Evolutionary conservation across 1,140 invertebrate genomes (phyloP).

Genomic region (Drosophila ohnishii): DNA sequence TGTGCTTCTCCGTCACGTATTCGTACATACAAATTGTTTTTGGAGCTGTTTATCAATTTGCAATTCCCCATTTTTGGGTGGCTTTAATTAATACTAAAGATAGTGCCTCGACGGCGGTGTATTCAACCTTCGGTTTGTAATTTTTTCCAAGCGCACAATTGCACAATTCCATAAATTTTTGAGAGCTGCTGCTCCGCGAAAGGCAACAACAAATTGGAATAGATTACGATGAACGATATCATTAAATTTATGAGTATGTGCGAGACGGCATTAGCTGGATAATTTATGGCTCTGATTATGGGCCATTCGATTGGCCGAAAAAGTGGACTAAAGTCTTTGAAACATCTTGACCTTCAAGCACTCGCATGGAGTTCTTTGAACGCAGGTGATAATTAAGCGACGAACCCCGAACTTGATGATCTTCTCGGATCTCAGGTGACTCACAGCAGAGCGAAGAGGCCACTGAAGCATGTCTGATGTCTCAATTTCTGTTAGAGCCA

Average conservation of each 20-base stretch:
- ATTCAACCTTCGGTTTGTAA: slow-evolving; percentile 57
- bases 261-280: slow-evolving; percentile 34
- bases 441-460: slow-evolving; percentile 24
- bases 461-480: slow-evolving; percentile 41
- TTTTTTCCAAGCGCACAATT: slow-evolving; percentile 59
- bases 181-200: slow-evolving; percentile 26
- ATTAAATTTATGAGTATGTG: slow-evolving; percentile 64
- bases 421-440: slow-evolving; percentile 29
- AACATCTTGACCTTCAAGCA: slow-evolving; percentile 42
- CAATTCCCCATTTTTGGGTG: slow-evolving; percentile 69
- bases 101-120: slow-evolving; percentile 51
- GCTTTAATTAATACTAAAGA: slow-evolving; percentile 78
- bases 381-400: slow-evolving; percentile 33
- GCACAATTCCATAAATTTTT: slow-evolving; percentile 72
- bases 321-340: slow-evolving; percentile 19
- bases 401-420: slow-evolving; percentile 25
- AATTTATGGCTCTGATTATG: slow-evolving; percentile 63
- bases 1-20: slow-evolving; percentile 35
- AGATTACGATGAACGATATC: slow-evolving; percentile 68
- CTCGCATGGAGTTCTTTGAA: slow-evolving; percentile 39
- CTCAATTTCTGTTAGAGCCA: slow-evolving; percentile 43
- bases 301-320: slow-evolving; percentile 33
- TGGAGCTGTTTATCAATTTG: slow-evolving; percentile 71
- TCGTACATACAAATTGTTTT: slow-evolving; percentile 58
- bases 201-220: slow-evolving; percentile 65